Conservation (phyloP, 2,797 vertebrate genomes). For the Tapera naevia region DNA sequence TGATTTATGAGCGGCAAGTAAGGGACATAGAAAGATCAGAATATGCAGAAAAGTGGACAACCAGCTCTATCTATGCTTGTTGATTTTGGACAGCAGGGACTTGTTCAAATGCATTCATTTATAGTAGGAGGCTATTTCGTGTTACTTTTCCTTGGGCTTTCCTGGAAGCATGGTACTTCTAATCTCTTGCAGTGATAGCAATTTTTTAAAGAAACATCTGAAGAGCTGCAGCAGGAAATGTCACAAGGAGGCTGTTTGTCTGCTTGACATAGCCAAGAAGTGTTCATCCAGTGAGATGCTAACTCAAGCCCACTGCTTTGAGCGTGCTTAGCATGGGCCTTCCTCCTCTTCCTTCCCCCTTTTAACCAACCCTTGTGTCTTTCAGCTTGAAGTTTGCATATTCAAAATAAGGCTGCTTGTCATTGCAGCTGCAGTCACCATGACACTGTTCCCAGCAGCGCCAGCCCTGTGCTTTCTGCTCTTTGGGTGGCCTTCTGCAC, state of each 20-base stretch:
- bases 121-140: background rate
- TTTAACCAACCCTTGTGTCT: background rate
- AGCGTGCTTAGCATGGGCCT: background rate
- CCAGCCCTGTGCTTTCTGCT: background rate
- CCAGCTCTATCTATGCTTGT: background rate
- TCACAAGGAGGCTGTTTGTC: background rate
- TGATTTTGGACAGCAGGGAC: background rate
- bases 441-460: background rate
- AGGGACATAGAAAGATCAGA: background rate
- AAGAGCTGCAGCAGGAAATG: background rate
- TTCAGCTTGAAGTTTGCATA: conserved; percentile 20
- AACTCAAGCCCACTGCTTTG: background rate
- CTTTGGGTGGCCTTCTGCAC: background rate
- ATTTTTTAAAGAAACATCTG: background rate
- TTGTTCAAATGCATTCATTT: background rate
- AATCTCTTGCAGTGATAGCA: background rate
- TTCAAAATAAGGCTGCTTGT: conserved; percentile 29
- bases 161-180: background rate
- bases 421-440: background rate
- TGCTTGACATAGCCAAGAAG: background rate
- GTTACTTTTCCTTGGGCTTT: background rate
- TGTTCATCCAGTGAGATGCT: background rate
- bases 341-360: conserved; percentile 37
- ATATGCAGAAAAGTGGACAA: background rate
- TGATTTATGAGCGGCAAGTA: background rate